phyloP scores from a whole-genome alignment of 2,797 vertebrate genomes.

The Clamator glandarius region DNA sequence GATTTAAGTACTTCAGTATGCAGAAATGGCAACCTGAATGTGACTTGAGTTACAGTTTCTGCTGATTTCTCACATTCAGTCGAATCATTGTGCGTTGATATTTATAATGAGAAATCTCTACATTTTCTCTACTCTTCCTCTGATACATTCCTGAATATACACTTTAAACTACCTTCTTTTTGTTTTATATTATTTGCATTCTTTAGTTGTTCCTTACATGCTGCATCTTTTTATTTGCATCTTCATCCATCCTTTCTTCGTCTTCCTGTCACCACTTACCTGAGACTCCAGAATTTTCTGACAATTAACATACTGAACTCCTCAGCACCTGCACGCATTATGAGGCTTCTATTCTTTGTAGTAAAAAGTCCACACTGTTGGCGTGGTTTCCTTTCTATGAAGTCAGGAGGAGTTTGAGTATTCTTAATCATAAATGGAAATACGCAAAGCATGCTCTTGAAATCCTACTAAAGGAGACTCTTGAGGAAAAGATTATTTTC shows the following conservation, averaged over 20 bases:
- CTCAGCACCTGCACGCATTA: not conserved
- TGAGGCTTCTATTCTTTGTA: not conserved
- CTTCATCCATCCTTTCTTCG: not conserved
- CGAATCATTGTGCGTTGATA: not conserved
- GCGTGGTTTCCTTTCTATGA: not conserved
- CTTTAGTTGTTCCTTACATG: not conserved
- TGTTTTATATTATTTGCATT: not conserved
- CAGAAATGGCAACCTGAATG: not conserved
- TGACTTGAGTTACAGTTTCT: not conserved
- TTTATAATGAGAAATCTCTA: conserved; percentile 11
- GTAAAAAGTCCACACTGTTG: not conserved
- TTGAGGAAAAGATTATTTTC: not conserved
- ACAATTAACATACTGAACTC: not conserved
- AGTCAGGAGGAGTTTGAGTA: not conserved
- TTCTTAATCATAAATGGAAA: not conserved
- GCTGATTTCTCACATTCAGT: not conserved
- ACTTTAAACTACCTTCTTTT: not conserved
- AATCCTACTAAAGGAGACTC: not conserved
- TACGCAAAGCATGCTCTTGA: not conserved
- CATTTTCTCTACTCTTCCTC: not conserved
- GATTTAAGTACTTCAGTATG: not conserved
- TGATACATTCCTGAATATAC: not conserved
- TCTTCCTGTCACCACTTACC: not conserved
- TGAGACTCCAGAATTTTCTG: not conserved
- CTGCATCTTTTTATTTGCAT: not conserved